Percentiles rank a stretch among this genome's conserved stretches.
Evolutionary conservation across 1,140 invertebrate genomes (phyloP).

Genomic region (Drosophila micromelanica): DNA sequence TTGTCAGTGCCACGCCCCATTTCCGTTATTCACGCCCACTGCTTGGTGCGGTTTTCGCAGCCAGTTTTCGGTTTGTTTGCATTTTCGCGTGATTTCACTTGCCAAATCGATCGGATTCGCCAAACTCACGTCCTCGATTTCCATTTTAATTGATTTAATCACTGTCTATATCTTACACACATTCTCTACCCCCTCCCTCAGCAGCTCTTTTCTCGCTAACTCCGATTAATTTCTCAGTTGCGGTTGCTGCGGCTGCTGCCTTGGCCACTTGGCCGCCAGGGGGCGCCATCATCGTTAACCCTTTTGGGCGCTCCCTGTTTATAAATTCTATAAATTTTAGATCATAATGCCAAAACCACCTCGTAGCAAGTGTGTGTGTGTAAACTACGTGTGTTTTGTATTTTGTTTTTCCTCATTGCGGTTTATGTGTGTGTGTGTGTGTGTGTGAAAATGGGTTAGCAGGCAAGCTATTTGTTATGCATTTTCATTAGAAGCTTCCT

Average conservation of each 20-base stretch:
- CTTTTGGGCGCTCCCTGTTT: slow-evolving; percentile 64
- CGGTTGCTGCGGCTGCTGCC: slow-evolving; percentile 22
- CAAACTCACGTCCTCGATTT: slow-evolving; percentile 7
- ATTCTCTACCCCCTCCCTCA: neutral
- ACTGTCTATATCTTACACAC: neutral
- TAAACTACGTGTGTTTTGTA: slow-evolving; percentile 45
- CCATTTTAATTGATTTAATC: slow-evolving; percentile 52
- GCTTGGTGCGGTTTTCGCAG: slow-evolving; percentile 25
- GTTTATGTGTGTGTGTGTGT: slow-evolving; percentile 42
- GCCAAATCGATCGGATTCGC: slow-evolving; percentile 57
- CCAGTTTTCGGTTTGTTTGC: slow-evolving; percentile 45
- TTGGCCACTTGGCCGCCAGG: slow-evolving; percentile 36
- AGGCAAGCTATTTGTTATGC: slow-evolving; percentile 68
- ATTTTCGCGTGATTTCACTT: slow-evolving; percentile 68
- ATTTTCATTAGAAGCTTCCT: slow-evolving; percentile 71
- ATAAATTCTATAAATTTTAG: slow-evolving; percentile 83
- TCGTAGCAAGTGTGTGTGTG: slow-evolving; percentile 33
- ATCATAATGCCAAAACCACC: slow-evolving; percentile 66
- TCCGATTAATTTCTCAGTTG: neutral
- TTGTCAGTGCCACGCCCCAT: slow-evolving; percentile 33
- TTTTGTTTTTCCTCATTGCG: slow-evolving; percentile 43
- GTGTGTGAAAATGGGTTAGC: slow-evolving; percentile 45
- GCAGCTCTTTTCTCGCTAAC: neutral
- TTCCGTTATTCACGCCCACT: slow-evolving; percentile 17
- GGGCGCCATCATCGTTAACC: slow-evolving; percentile 51